Base-by-base conservation (phyloP, 2,797 vertebrate genomes). In the Fistularia tabacaria region DNA sequence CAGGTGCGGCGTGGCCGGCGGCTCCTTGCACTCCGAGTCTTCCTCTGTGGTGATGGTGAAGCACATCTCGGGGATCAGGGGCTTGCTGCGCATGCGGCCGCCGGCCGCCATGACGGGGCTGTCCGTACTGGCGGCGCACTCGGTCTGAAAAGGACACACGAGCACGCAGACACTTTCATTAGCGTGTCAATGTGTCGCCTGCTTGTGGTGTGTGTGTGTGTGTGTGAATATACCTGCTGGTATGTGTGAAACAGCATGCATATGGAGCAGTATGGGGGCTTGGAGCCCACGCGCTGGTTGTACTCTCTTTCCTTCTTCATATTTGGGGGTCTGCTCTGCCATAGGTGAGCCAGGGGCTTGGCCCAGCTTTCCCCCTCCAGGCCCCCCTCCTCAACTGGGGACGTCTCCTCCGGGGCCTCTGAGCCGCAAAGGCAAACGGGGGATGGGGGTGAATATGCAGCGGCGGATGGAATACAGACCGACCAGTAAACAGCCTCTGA, bases 11-110 rank as follows among this genome's bases (percentile, higher is more conserved):
- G 90, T 92, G 7, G 86, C 76, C 0, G 90, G 91, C 38, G 90
- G 87, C 0, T 92, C 89, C 64, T 96, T 92, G 0, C 91, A 89
- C 59, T 95, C 94, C 0, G 91, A 85, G 69, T 93, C 94, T 12
- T 94, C 93, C 1, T 96, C 92, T 0, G 94, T 93, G 53, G 81
- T 90, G 59, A 92, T 91, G 74, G 92, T 94, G 79, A 99, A 99
- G 46, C 97, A 98, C 91, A 92, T 93, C 86, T 99, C 97, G 7
- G 96, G 97, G 84, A 99, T 95, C 57, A 98, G 77, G 10, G 97
- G 96, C 73, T 95, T 98, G 54, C 92, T 89, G 68, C 85, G 59
- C 82, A 87, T 90, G 44, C 87, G 83, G 44, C 91, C 92, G 2
- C 75, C 62, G 9, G 62, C 61, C 59, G 51, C 25, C 43, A 82